Base-by-base conservation (phyloP, 2,113 vertebrate genomes). In the Albula glossodonta region DNA sequence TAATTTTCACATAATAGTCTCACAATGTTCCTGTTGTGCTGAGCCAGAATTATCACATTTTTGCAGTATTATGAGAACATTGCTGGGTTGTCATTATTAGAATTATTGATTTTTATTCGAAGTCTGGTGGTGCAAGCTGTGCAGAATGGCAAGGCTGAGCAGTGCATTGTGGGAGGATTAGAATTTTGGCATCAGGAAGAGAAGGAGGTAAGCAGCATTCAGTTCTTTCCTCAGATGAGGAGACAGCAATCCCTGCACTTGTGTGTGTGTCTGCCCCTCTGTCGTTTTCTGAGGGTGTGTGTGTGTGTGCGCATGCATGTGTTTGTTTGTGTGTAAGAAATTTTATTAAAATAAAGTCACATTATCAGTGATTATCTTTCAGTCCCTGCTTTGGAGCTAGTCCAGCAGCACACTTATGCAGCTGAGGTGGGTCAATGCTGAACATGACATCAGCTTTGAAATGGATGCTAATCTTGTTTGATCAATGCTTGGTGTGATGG, bases 101-200 rank as follows among this genome's bases (percentile, higher is more conserved):
- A 5, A 41, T 79, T 17, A 50, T 79, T 50, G 13, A 50, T 79
- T 12, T 13, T 25, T 79, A 48, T 17, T 78, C 4, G 31, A 49
- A 78, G 31, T 31, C 77, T 41, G 77, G 77, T 49, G 77, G 77
- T 5, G 4, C 48, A 50, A 50, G 41, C 78, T 78, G 77, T 78
- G 77, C 25, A 49, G 31, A 13, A 31, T 48, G 13, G 78, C 48
- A 25, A 50, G 78, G 78, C 78, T 79, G 78, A 15, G 31, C 15
- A 51, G 31, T 63, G n/a, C 84, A 81, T 81, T 81, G 48, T 81
- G 84, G 84, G 84, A 50, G 31, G 52, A 31, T 78, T 51, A 25
- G 7, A 10, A 48, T 80, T 57, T 78, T 81, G 57, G 49, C 84
- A 81, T 81, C 41, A 80, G 80, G 51, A 82, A 57, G 11, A 66